These are phyloP conservation scores for Sapayoa aenigma DNA, from an alignment of 2,113 vertebrate genomes.

Conservation along the genomic window DNA sequence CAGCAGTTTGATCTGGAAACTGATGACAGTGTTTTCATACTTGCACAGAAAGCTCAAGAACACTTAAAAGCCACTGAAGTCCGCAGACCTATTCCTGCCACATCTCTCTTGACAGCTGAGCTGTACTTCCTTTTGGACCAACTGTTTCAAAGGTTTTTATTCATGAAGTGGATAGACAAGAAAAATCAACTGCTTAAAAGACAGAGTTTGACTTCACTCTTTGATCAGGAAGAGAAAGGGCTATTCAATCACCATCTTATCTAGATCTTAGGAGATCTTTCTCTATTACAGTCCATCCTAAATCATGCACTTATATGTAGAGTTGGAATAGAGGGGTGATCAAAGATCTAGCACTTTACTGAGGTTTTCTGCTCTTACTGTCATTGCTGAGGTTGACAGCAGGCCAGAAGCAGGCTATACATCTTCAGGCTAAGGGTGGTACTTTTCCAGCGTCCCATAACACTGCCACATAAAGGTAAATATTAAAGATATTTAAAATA, in stretches of 20 bases:
- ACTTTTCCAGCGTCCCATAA: not conserved
- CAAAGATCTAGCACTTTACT: not conserved
- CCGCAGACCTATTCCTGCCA: not conserved
- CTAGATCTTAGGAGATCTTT: not conserved
- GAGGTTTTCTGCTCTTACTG: not conserved
- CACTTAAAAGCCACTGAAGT: not conserved
- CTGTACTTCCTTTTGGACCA: not conserved
- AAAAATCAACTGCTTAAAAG: conserved; percentile 18
- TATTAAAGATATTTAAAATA: not conserved
- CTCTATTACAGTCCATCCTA: not conserved
- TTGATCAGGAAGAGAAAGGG: not conserved
- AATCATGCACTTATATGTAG: rapidly evolving
- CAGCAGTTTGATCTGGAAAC: not conserved
- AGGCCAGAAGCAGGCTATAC: not conserved
- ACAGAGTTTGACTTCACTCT: not conserved
- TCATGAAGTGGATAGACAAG: not conserved
- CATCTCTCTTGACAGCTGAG: not conserved
- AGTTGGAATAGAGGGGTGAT: not conserved
- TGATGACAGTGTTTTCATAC: not conserved
- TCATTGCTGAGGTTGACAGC: not conserved
- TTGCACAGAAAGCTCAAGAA: not conserved
- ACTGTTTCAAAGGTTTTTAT: conserved; percentile 24
- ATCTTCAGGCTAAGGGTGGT: not conserved
- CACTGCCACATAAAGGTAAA: not conserved
- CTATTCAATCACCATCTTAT: not conserved